Conservation (phyloP, 2,113 vertebrate species). For the Pontoporia blainvillei region DNA sequence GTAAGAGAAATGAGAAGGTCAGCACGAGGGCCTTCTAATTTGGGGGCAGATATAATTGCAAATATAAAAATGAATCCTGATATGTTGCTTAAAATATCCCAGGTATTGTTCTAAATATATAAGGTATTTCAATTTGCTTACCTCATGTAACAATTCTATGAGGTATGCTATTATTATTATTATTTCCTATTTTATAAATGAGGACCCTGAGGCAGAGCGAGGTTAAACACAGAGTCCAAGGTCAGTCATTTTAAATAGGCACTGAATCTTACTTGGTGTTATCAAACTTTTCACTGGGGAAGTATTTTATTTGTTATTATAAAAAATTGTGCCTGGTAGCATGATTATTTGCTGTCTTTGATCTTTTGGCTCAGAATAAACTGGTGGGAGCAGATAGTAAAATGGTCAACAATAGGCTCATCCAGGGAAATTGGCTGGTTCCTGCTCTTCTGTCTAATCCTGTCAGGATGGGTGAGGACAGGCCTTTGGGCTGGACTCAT, state of each 20-base stretch:
- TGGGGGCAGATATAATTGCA: not conserved
- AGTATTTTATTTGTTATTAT: not conserved
- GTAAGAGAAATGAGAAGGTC: not conserved
- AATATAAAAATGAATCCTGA: not conserved
- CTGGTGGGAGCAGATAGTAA: not conserved
- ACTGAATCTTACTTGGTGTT: not conserved
- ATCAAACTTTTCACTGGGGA: not conserved
- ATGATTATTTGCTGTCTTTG: not conserved
- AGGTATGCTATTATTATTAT: not conserved
- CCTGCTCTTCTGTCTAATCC: not conserved
- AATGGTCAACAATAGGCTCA: not conserved
- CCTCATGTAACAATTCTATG: not conserved
- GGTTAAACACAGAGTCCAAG: not conserved
- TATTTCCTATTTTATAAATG: not conserved
- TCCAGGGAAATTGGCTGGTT: not conserved
- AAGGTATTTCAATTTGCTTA: not conserved
- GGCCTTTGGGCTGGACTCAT: not conserved
- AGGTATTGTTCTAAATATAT: not conserved
- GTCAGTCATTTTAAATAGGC: not conserved
- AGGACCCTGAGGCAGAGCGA: not conserved
- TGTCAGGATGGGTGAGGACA: not conserved
- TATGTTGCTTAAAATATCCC: not conserved
- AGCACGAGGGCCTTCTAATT: not conserved
- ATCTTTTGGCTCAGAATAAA: not conserved
- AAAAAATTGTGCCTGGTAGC: not conserved